Conservation (phyloP, 2,888 invertebrate genomes). For the Drosophila paramelanica region DNA sequence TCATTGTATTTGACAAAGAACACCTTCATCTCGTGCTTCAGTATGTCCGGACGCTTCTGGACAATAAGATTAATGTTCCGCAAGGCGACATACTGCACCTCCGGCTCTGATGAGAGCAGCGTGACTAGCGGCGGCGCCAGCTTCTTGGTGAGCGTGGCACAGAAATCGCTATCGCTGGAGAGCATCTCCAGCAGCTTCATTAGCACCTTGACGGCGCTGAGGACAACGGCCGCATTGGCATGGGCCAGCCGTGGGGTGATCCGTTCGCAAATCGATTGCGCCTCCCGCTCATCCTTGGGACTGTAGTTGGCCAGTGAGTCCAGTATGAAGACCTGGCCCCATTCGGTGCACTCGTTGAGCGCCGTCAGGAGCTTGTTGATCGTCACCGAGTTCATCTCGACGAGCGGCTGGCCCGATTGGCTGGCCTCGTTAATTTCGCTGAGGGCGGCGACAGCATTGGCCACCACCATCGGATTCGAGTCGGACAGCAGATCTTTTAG, state of each 20-base stretch:
- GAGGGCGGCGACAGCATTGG: slow-evolving; percentile 99
- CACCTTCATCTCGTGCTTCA: slow-evolving; percentile 99
- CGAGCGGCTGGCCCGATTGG: slow-evolving; percentile 96
- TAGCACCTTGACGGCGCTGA: slow-evolving; percentile 98
- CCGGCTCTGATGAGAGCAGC: slow-evolving; percentile 98
- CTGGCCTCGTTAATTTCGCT: slow-evolving; percentile 99
- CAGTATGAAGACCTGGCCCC: slow-evolving; percentile 99
- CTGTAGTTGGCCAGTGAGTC: slow-evolving; percentile 98
- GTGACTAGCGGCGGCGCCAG: slow-evolving; percentile 99
- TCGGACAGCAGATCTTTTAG: slow-evolving; percentile 98
- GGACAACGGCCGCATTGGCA: slow-evolving; percentile 99
- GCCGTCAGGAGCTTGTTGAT: slow-evolving; percentile 99
- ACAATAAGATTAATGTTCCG: slow-evolving; percentile 99
- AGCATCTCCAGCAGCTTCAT: slow-evolving; percentile 99
- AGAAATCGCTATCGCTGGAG: slow-evolving; percentile 96
- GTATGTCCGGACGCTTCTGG: slow-evolving; percentile 98
- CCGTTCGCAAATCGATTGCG: slow-evolving; percentile 98
- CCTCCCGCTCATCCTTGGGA: slow-evolving; percentile 98
- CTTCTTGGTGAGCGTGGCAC: slow-evolving; percentile 96
- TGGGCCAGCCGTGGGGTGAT: slow-evolving; percentile 99
- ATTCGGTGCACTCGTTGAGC: slow-evolving; percentile 99
- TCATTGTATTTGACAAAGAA: slow-evolving; percentile 99
- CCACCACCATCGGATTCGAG: slow-evolving; percentile 99
- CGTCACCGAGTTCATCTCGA: slow-evolving; percentile 97
- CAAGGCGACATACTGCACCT: slow-evolving; percentile 99